Base-by-base conservation (phyloP, 2,888 invertebrate species). In the Himalopsyche tibetana region DNA sequence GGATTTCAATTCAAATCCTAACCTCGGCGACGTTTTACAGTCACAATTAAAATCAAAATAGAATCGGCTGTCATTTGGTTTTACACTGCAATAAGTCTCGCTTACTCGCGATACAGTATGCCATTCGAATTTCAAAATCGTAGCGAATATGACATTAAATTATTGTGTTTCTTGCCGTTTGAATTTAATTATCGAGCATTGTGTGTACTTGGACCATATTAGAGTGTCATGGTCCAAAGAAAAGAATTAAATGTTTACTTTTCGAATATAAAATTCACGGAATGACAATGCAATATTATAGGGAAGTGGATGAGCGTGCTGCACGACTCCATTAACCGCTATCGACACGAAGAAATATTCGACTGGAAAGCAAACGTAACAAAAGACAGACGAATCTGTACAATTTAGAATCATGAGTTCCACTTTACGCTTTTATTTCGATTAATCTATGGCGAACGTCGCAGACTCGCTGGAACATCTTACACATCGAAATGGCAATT, bases 291-390 rank as follows among this genome's bases (percentile, higher is more conserved):
- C 36, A 74, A 36, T 74, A 12, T 28, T 28, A 28, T 74, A 15
- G 28, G 74, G 38, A 74, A 38, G 74, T 74, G 11, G 74, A 74
- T 36, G 74, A 74, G 38, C 74, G 74, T 74, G 74, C 36, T 15
- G 74, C 74, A 74, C 74, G 74, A 74, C 36, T 74, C 74, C 36
- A 74, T 74, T 74, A 74, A 19, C 28, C 74, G 36, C 19, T 19
- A 74, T 74, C 74, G 36, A 74, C 74, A 74, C 74, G 38, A 5
- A 36, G 74, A 74, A 74, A 74, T 74, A 28, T 19, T 51, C 36
- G 5, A 74, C 74, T 19, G 36, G 36, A 36, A 74, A 36, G 74
- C 51, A 36, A 74, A 74, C 28, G 63, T 19, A n/a, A 63, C 63
- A 63, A 63, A 51, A 51, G 51, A 51, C 51, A 15, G 51, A 51